Evolutionary conservation across 2,888 invertebrate genomes (phyloP), one percentile per base, ranked within the genome.

Genomic region (Microctonus hyperodae): DNA sequence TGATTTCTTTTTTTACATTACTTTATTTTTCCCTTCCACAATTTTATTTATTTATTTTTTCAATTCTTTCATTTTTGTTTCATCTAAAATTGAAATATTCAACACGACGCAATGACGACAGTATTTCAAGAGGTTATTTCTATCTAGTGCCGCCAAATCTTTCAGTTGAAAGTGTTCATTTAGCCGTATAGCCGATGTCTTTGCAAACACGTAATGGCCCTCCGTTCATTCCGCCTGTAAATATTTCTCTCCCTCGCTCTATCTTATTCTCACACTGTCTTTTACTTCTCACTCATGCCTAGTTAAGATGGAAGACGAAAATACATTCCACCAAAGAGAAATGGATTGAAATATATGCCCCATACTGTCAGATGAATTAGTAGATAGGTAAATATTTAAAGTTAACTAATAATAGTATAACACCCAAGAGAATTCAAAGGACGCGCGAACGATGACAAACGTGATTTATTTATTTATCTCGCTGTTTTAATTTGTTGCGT

Each of bases 381-480:
- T 44, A 44, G 44, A 44, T 44, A 44, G 57, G 64, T 80, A 79
- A 81, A 81, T 80, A 80, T 80, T 81, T 81, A 72, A 77, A 78
- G 76, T 77, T 76, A 79, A 80, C 81, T 80, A 81, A 80, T 81
- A 81, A 81, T 80, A 80, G 64, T 64, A 28, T n/a, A 40, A 40
- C 20, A 37, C 44, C 44, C 44, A 44, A 51, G 51, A 51, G 25
- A 51, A 51, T 51, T 51, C 51, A 22, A 51, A 25, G 25, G 51
- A 51, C 23, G 22, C 22, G 23, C 25, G 51, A 51, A 25, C 25
- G 51, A 51, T 25, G 51, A 51, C 51, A 51, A 51, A 51, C 51
- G 9, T 51, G 51, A 51, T 23, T 51, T 51, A 51, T n/a, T 23
- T 51, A 11, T 51, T n/a, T 51, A 9, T 44, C 2, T 16, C 20